Percentiles rank a stretch among this genome's conserved stretches.
Evolutionary conservation across 2,888 invertebrate species (phyloP).

Genomic region (Pandemis heparana): DNA sequence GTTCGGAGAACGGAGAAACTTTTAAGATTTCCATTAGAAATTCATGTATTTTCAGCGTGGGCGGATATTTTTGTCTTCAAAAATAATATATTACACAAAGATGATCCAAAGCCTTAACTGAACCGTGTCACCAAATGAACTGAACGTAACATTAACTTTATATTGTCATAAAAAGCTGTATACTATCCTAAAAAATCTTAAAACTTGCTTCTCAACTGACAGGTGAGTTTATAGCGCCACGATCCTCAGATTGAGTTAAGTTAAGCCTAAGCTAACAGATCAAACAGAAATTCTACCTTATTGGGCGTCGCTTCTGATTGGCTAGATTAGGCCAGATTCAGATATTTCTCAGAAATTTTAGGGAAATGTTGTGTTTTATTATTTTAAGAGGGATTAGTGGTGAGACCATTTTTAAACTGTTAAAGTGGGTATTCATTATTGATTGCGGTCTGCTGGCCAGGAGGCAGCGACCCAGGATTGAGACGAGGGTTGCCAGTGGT

Average conservation of each 20-base stretch:
- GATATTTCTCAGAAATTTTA: background rate
- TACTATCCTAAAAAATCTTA: too few relatives aligned
- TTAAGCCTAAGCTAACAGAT: too few relatives aligned
- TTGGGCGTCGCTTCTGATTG: background rate
- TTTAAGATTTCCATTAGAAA: slow-evolving; percentile 13
- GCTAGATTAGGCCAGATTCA: background rate
- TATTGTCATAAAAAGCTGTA: too few relatives aligned
- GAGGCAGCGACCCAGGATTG: background rate
- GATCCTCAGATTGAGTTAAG: too few relatives aligned
- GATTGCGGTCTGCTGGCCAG: slow-evolving; percentile 3
- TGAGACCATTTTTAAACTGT: background rate
- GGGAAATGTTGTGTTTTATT: background rate
- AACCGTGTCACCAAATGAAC: too few relatives aligned
- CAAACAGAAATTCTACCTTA: background rate
- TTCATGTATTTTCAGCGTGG: slow-evolving; percentile 5
- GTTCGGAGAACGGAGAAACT: slow-evolving; percentile 8
- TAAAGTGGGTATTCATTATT: slow-evolving; percentile 8
- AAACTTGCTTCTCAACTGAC: too few relatives aligned
- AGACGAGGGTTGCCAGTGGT: background rate
- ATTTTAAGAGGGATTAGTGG: background rate
- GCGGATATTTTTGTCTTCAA: background rate
- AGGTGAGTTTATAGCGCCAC: too few relatives aligned
- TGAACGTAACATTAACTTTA: too few relatives aligned
- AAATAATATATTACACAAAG: too few relatives aligned
- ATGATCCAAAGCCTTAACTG: too few relatives aligned